These are phyloP conservation scores for Esox niger DNA, from an alignment of 2,113 vertebrate species.

Conservation along the genomic window DNA sequence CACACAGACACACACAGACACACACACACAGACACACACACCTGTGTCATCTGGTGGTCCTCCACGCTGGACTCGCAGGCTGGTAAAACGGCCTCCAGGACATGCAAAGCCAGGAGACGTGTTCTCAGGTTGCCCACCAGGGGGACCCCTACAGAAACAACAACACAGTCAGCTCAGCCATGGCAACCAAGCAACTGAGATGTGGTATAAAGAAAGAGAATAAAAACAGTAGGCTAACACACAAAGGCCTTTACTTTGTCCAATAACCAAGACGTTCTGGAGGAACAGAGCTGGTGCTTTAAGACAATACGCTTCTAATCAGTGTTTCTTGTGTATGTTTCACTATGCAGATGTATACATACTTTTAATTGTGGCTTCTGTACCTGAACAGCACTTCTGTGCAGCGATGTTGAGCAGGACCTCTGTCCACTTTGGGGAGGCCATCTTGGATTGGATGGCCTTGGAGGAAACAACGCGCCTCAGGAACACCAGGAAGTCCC, in stretches of 20 bases:
- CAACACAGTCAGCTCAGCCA: no score
- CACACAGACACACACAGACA: neutral
- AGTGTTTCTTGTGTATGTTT: no score
- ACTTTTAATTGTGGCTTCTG: no score
- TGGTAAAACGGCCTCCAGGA: constrained; percentile 95
- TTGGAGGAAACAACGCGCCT: constrained; percentile 95
- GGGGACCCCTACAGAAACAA: constrained; percentile 78
- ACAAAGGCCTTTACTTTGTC: no score
- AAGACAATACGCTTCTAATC: neutral
- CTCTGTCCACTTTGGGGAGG: constrained; percentile 97
- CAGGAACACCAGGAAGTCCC: constrained; percentile 95
- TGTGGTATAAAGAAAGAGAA: no score
- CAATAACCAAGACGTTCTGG: no score
- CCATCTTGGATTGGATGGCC: constrained; percentile 98
- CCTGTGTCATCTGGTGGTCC: constrained; percentile 95
- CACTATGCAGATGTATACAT: no score
- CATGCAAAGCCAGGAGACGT: constrained; percentile 90
- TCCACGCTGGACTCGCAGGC: constrained; percentile 91
- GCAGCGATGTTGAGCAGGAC: constrained; percentile 96
- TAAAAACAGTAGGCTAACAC: no score
- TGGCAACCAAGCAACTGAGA: no score
- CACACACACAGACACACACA: constrained; percentile 12
- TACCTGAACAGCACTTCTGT: constrained; percentile 96
- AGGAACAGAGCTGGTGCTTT: no score
- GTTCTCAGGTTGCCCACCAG: constrained; percentile 95